Percentiles rank a stretch among this genome's conserved stretches.
phyloP scores from a whole-genome alignment of 2,113 vertebrate species.

The Scomber scombrus region DNA sequence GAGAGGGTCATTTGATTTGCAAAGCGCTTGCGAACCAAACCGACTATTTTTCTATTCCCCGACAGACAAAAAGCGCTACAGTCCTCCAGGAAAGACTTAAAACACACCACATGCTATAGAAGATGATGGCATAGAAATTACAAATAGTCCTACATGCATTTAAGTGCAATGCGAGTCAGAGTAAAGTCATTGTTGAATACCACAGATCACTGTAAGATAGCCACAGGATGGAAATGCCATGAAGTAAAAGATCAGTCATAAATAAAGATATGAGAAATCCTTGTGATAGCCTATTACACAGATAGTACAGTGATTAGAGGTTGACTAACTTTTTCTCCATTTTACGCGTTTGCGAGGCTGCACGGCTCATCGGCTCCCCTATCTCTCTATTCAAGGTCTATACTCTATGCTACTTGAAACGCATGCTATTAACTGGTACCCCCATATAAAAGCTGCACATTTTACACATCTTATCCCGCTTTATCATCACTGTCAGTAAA shows the following conservation, averaged over 20 bases:
- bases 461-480: background rate
- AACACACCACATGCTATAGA: background rate
- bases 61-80: background rate
- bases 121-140: background rate
- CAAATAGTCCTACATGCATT: background rate
- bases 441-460: background rate
- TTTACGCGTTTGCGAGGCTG: conserved; percentile 10
- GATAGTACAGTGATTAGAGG: background rate
- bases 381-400: background rate
- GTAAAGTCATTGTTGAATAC: background rate
- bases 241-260: background rate
- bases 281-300: background rate
- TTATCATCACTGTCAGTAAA: background rate
- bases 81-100: background rate
- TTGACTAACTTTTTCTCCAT: conserved; percentile 60
- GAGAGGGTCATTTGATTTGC: conserved; percentile 36
- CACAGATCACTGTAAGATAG: background rate
- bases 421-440: background rate
- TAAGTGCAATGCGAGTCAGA: background rate
- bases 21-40: conserved; percentile 6
- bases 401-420: background rate
- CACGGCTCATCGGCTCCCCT: background rate
- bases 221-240: background rate
- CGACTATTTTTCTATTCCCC: background rate
- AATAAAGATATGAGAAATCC: background rate